Percentiles rank a stretch among this genome's conserved stretches.
Conservation (phyloP, 2,113 vertebrate species). For the Ophiodon elongatus region DNA sequence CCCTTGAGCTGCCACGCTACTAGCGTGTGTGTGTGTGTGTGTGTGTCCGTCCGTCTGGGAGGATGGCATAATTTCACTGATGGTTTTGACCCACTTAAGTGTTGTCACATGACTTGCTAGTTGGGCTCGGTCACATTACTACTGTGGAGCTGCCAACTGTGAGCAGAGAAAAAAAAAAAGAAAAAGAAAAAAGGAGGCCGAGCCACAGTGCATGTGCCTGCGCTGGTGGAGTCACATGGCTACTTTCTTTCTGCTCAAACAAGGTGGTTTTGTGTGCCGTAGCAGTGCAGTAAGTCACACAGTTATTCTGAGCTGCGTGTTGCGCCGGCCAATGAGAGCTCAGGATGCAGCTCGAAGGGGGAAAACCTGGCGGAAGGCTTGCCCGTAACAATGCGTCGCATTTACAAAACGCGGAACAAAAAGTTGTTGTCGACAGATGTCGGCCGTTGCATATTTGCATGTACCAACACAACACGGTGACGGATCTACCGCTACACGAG, state of each 20-base stretch:
- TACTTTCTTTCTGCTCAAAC: slow-evolving; percentile 39
- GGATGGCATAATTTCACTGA: slow-evolving; percentile 69
- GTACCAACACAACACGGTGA: too few relatives aligned
- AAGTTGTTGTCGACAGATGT: too few relatives aligned
- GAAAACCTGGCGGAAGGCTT: background rate
- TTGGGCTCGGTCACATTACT: slow-evolving; percentile 60
- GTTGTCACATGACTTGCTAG: slow-evolving; percentile 59
- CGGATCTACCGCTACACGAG: too few relatives aligned
- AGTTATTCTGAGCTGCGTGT: slow-evolving; percentile 3
- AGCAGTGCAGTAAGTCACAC: slow-evolving; percentile 26
- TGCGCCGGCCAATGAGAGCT: background rate
- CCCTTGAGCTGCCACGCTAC: slow-evolving; percentile 52
- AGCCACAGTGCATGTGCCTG: slow-evolving; percentile 28
- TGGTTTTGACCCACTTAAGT: slow-evolving; percentile 76
- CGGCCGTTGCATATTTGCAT: background rate
- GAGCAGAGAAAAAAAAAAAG: slow-evolving; percentile 2
- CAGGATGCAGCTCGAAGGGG: background rate
- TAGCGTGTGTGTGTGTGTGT: slow-evolving; percentile 8
- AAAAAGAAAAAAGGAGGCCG: background rate
- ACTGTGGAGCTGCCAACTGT: slow-evolving; percentile 28
- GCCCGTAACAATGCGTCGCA: too few relatives aligned
- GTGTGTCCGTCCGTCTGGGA: slow-evolving; percentile 13
- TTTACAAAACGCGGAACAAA: too few relatives aligned
- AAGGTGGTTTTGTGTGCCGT: slow-evolving; percentile 50
- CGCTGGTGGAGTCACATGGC: slow-evolving; percentile 53